Evolutionary conservation across 1,140 invertebrate genomes (phyloP), one percentile per base, ranked within the genome.

Genomic region (Pristionchus pacificus): DNA sequence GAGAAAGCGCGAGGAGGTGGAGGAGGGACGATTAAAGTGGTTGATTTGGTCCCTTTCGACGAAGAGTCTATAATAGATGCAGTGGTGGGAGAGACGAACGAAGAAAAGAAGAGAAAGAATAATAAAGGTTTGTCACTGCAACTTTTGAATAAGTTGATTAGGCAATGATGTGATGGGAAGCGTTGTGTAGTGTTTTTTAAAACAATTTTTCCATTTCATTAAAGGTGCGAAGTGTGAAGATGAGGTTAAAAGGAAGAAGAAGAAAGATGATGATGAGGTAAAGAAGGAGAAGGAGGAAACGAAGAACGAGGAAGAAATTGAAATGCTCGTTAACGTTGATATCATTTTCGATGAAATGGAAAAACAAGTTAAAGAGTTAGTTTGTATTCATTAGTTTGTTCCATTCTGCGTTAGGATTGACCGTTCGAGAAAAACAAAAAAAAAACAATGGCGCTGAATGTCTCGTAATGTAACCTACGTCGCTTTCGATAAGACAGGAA

Each of bases 171-270:
- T n/a, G n/a, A n/a, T n/a, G n/a, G n/a, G n/a, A n/a, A n/a, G n/a
- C n/a, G n/a, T n/a, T n/a, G n/a, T n/a, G n/a, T n/a, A n/a, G n/a
- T n/a, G n/a, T n/a, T n/a, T n/a, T n/a, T n/a, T n/a, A n/a, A n/a
- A n/a, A n/a, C n/a, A n/a, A n/a, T n/a, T n/a, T n/a, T n/a, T n/a
- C n/a, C n/a, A n/a, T n/a, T n/a, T n/a, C n/a, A n/a, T n/a, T n/a
- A n/a, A n/a, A n/a, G n/a, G n/a, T 10, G 65, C 64, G 57, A 55
- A 6, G n/a, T 24, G 0, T 0, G 19, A 27, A 15, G 25, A 69
- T 19, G 28, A 60, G 30, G 49, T 28, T 2, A 65, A 65, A 32
- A 69, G 59, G 67, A 69, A 69, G 58, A 69, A 69, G 58, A 69
- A 63, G 59, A 62, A 27, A 55, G 15, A 49, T 31, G 24, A 62